Evolutionary conservation across 2,113 vertebrate genomes (phyloP).

Genomic region (Dromaius novaehollandiae): DNA sequence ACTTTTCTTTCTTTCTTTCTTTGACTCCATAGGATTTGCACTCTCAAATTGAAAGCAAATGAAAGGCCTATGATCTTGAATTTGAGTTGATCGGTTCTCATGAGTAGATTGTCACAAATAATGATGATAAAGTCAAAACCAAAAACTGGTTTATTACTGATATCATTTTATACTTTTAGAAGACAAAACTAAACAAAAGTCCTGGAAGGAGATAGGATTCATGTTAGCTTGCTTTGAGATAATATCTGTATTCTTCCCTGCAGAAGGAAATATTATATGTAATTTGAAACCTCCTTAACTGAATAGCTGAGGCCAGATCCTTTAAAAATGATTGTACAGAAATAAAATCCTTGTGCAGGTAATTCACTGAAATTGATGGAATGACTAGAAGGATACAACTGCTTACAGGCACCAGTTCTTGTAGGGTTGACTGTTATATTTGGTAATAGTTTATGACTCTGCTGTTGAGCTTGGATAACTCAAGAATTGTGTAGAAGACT

Average conservation of each 20-base stretch:
- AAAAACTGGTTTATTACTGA: background rate
- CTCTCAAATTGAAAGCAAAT: background rate
- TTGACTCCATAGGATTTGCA: background rate
- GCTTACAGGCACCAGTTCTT: background rate
- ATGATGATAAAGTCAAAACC: background rate
- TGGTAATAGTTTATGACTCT: background rate
- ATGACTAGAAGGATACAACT: background rate
- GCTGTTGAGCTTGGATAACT: background rate
- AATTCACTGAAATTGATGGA: background rate
- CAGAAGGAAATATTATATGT: background rate
- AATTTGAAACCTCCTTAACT: background rate
- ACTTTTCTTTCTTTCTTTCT: background rate
- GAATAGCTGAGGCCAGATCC: background rate
- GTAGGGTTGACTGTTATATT: background rate
- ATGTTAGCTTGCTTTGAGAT: background rate
- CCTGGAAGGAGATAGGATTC: background rate
- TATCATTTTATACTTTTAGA: too few relatives aligned
- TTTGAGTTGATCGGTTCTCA: background rate
- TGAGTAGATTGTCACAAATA: background rate
- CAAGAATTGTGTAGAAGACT: background rate
- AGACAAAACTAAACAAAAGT: background rate
- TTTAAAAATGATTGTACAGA: background rate
- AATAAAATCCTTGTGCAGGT: background rate
- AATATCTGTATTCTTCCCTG: background rate
- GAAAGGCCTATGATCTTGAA: background rate